These are phyloP conservation scores for Morone chrysops DNA, from an alignment of 2,113 vertebrate genomes.

Conservation along the genomic window DNA sequence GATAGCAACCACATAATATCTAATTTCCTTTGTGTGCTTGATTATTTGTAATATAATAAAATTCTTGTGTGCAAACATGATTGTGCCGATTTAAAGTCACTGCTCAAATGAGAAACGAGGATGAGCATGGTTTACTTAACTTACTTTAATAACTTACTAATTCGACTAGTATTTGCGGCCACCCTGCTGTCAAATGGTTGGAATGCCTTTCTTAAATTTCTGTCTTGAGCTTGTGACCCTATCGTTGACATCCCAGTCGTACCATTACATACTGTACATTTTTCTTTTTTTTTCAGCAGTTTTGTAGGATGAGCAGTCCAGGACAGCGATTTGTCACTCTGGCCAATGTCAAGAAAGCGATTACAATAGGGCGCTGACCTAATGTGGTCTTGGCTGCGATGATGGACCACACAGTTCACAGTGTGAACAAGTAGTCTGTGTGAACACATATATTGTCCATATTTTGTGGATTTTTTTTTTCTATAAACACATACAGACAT, in stretches of 20 bases:
- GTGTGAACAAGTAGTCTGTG: conserved; percentile 20
- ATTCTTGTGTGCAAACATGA: not conserved
- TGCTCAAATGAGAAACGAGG: not conserved
- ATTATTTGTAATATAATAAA: not conserved
- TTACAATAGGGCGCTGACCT: conserved; percentile 20
- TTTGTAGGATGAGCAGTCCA: not conserved
- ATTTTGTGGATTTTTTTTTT: not conserved
- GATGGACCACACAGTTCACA: conserved; percentile 37
- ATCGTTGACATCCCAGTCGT: not conserved
- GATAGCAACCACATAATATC: conserved; percentile 13
- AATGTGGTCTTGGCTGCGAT: conserved; percentile 22
- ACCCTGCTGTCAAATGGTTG: not conserved
- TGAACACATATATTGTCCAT: not conserved
- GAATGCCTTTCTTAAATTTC: not conserved
- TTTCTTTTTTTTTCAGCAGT: not conserved
- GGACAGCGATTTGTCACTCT: not conserved
- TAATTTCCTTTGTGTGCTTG: not conserved
- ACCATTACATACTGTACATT: not conserved
- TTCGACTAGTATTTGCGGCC: not conserved
- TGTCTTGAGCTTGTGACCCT: not conserved
- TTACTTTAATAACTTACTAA: too few species aligned
- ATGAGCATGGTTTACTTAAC: not conserved
- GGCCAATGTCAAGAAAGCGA: conserved; percentile 23
- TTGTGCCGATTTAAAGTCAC: not conserved
- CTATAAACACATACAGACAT: not conserved